Conservation (phyloP, 1,140 invertebrate species). For the Pseudomyrmex gracilis region DNA sequence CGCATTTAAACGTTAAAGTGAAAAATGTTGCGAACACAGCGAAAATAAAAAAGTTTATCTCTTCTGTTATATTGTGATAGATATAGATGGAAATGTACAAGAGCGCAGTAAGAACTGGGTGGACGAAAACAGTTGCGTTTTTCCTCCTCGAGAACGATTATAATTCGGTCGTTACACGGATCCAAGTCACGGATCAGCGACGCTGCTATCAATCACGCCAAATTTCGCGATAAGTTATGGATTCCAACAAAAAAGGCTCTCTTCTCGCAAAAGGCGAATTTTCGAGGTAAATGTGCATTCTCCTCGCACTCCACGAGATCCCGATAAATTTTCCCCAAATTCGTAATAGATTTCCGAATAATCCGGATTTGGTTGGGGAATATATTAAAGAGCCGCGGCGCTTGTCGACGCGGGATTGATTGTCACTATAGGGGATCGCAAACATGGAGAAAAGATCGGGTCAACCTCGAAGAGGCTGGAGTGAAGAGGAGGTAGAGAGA, state of each 20-base stretch:
- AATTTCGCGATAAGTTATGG: constrained; percentile 36
- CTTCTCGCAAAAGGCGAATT: constrained; percentile 19
- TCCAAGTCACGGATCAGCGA: constrained; percentile 9
- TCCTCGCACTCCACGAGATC: neutral
- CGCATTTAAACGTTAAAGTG: neutral
- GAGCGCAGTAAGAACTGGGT: neutral
- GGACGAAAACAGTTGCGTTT: neutral
- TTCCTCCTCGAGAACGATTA: neutral
- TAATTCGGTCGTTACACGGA: neutral
- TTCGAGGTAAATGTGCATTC: constrained; percentile 7
- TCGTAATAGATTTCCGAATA: constrained; percentile 56
- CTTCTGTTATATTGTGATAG: neutral
- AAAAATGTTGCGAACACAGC: neutral
- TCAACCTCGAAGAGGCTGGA: no score
- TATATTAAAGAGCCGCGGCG: constrained; percentile 18
- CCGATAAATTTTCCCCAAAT: constrained; percentile 41
- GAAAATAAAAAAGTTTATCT: neutral
- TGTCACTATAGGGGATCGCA: neutral
- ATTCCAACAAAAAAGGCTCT: constrained; percentile 46
- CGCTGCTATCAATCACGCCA: constrained; percentile 27
- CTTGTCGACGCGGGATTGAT: constrained; percentile 8
- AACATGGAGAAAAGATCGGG: no score
- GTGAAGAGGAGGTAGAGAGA: no score
- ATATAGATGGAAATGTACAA: neutral
- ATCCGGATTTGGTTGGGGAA: constrained; percentile 46